Evolutionary conservation across 2,888 invertebrate species (phyloP), one percentile per base, ranked within the genome.

Genomic region (Cataglyphis rosenhaueri): DNA sequence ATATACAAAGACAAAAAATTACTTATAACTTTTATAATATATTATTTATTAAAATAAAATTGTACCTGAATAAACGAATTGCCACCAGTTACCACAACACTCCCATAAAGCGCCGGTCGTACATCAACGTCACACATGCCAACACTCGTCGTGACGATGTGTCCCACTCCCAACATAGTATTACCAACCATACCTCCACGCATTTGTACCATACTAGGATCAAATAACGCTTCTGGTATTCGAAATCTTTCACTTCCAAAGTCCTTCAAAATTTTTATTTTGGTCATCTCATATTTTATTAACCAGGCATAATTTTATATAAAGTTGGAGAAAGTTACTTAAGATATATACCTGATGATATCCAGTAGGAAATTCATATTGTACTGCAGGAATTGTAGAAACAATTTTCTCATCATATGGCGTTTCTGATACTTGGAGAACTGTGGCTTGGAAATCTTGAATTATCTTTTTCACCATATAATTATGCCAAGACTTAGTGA

Each of bases 121-220:
- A 99, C 98, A 95, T 99, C 99, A 70, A 99, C 98, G 95, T 99
- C 99, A 95, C 99, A 99, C 96, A 99, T 98, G 29, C 98, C 98
- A 21, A 98, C 98, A 94, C 98, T 98, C 0, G 98, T 98, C 2
- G 98, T 95, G 81, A 97, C 97, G 82, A 98, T 96, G 92, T 98
- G 98, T 9, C 97, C 97, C 1, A 98, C 98, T 0, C 99, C 98
- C 3, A 99, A 95, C 97, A 98, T 97, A 0, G 97, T 97, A 93
- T 98, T 96, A 32, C 96, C 96, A 48, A 95, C 95, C 92, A 95
- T 93, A 62, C 95, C 95, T 66, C 95, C 95, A 32, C 95, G 92
- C 93, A 95, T 95, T 87, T 95, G 95, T 18, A 95, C 95, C 88
- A 95, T 93, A 85, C 95, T 95, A 0, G 97, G 98, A 94, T 99